These are phyloP conservation scores for Agrotis exclamationis DNA, from an alignment of 2,888 invertebrate species.

Conservation along the genomic window DNA sequence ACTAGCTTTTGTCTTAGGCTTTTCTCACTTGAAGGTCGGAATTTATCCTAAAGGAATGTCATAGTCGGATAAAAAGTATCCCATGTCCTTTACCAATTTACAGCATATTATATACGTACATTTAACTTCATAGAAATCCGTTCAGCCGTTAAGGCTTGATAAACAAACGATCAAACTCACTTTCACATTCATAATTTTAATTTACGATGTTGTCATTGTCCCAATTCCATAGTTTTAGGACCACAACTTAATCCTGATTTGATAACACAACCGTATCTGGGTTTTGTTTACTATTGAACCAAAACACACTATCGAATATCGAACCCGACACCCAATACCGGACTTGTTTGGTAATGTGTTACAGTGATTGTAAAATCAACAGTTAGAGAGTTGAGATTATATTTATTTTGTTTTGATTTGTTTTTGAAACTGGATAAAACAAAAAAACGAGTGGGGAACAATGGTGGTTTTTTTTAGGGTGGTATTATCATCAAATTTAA, in stretches of 20 bases:
- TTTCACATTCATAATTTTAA: background rate
- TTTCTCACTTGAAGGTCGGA: background rate
- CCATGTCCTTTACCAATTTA: background rate
- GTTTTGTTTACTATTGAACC: conserved; percentile 15
- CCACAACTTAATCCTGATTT: conserved; percentile 35
- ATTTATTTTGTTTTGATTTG: background rate
- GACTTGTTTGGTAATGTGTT: conserved; percentile 8
- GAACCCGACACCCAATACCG: background rate
- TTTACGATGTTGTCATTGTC: background rate
- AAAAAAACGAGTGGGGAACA: background rate
- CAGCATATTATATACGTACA: background rate
- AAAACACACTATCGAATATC: background rate
- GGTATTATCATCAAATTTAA: no score
- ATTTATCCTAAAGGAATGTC: background rate
- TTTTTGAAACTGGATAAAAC: background rate
- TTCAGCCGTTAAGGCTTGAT: no score
- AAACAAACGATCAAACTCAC: background rate
- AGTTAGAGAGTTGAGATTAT: background rate
- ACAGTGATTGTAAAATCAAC: conserved; percentile 27
- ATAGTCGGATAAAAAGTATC: no score
- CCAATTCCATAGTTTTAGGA: background rate
- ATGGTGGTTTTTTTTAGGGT: background rate
- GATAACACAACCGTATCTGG: conserved; percentile 20
- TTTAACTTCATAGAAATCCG: background rate
- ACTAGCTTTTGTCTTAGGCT: no score